Conservation (phyloP, 64 coral and sea anemone species). For the Platygyra sinensis region DNA sequence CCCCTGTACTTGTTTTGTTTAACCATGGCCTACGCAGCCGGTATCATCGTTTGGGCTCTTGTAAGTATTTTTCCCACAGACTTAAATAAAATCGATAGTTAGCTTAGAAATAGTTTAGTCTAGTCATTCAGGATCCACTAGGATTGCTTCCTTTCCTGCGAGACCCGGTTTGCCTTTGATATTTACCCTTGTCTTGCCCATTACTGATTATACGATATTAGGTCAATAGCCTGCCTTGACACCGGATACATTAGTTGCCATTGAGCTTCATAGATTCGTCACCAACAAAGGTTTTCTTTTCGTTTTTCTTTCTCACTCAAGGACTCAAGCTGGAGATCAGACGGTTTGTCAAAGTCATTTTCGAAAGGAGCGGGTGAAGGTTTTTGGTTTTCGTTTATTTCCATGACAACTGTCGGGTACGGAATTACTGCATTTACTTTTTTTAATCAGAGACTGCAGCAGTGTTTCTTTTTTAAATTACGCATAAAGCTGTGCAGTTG, state of each 20-base stretch:
- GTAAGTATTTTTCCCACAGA: background rate
- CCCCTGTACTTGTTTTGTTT: background rate
- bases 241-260: no score
- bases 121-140: no score
- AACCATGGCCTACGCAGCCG: background rate
- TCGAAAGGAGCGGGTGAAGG: slow-evolving; percentile 17
- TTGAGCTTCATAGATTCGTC: no score
- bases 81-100: background rate
- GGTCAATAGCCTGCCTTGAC: no score
- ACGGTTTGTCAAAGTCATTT: slow-evolving; percentile 20
- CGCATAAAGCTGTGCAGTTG: no score
- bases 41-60: background rate
- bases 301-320: background rate
- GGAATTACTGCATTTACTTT: background rate
- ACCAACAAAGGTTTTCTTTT: background rate
- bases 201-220: no score
- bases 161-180: no score
- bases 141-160: no score
- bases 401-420: slow-evolving; percentile 68
- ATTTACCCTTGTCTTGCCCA: no score
- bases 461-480: no score
- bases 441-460: no score
- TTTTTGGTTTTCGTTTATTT: slow-evolving; percentile 45
- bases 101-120: no score
- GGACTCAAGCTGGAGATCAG: background rate